Evolutionary conservation across 2,888 invertebrate species (phyloP), one percentile per base, ranked within the genome.

Genomic region (Agonopterix arenella): DNA sequence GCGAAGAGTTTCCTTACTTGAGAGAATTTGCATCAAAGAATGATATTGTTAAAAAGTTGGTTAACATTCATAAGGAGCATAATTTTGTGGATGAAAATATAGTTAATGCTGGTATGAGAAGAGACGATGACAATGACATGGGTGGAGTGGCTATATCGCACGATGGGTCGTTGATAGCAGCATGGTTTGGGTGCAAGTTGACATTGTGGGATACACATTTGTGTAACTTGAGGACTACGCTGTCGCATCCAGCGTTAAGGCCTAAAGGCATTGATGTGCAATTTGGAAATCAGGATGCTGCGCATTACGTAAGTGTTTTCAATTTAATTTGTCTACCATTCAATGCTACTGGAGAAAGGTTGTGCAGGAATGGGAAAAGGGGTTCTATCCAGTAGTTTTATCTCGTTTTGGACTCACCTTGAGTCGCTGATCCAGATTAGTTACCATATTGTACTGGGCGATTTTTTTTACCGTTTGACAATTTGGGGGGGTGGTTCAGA

Each of bases 91-190:
- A 66, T 36, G 55, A 59, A 0, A 56, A 53, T 2, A 47, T 60
- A 4, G 49, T 70, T 1, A 64, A 63, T 40, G 42, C 62, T 9
- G 61, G 65, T n/a, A 54, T 66, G 52, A 66, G 61, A 1, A 63
- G 52, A 9, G 62, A 73, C 45, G 64, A 63, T n/a, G 74, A 74
- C 49, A 62, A 57, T n/a, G 73, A 74, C 36, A 84, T 89, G 82
- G 86, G 86, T 0, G 84, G 81, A 2, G 80, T 84, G 4, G 85
- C 84, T 9, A 80, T 90, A 56, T 88, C 89, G 0, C 80, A 82
- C 45, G 90, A 89, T 28, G 89, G 90, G 0, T 90, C 90, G 0
- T 58, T 89, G 50, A 85, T 89, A n/a, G 90, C 90, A 0, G 89
- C 88, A 1, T 90, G 89, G 90, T 89, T 88, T 49, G 90, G 89